These are phyloP conservation scores for Spodoptera picta DNA, from an alignment of 2,888 invertebrate species.

Conservation along the genomic window DNA sequence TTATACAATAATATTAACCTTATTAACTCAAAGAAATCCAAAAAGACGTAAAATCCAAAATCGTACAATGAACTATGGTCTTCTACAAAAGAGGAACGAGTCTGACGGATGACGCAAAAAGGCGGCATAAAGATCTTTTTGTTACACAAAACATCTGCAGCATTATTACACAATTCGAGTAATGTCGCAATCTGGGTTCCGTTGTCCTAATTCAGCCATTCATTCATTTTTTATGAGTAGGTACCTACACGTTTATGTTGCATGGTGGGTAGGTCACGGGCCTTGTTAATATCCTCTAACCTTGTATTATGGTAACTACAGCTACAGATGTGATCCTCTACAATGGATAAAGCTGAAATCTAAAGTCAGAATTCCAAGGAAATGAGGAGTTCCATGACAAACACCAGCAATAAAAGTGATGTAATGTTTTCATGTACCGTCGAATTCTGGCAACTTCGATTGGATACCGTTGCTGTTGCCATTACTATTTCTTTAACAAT, in stretches of 20 bases:
- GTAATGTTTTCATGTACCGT: constrained; percentile 1
- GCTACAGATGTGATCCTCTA: constrained; percentile 36
- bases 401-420: constrained; percentile 6
- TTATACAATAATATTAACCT: no score
- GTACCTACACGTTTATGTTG: constrained; percentile 21
- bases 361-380: constrained; percentile 8
- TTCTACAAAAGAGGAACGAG: constrained; percentile 35
- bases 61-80: constrained; percentile 17
- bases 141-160: constrained; percentile 63
- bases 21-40: neutral
- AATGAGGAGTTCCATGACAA: constrained; percentile 11
- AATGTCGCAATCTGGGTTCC: constrained; percentile 50
- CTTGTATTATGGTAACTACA: constrained; percentile 42
- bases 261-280: constrained; percentile 40
- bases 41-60: neutral
- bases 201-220: constrained; percentile 57
- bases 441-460: constrained; percentile 25
- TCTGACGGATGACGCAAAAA: constrained; percentile 43
- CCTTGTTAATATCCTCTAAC: constrained; percentile 63
- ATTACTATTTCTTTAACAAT: constrained; percentile 23
- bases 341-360: constrained; percentile 31
- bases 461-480: constrained; percentile 21
- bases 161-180: constrained; percentile 57
- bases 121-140: constrained; percentile 45
- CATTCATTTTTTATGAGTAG: constrained; percentile 23